Conservation (phyloP, 1,140 invertebrate species). For the Aphelenchoides fujianensis region DNA sequence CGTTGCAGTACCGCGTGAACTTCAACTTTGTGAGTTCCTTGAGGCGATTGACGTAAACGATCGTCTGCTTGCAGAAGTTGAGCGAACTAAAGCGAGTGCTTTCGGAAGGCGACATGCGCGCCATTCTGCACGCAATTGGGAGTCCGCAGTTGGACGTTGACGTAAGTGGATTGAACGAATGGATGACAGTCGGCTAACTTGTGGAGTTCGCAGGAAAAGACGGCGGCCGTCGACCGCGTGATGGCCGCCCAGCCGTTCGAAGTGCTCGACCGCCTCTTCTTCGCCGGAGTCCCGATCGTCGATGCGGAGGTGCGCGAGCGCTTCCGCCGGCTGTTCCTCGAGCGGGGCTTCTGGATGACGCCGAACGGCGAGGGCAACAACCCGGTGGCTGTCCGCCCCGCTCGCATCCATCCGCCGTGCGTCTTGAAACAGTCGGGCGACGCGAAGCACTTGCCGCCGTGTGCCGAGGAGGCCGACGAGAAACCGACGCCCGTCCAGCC, state of each 20-base stretch:
- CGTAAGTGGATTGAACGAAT: constrained; percentile 17
- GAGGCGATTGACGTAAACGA: too few species aligned
- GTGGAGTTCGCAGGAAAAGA: constrained; percentile 41
- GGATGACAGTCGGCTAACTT: not conserved
- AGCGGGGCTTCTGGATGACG: constrained; percentile 19
- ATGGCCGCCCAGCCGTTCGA: constrained; percentile 37
- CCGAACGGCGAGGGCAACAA: not conserved
- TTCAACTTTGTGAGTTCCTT: constrained; percentile 33
- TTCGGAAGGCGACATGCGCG: constrained; percentile 4
- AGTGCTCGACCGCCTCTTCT: constrained; percentile 37
- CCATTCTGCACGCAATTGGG: constrained; percentile 24
- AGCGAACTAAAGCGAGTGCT: constrained; percentile 30
- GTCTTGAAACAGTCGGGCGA: too few species aligned
- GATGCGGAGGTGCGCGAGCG: constrained; percentile 39
- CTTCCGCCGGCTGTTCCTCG: constrained; percentile 38
- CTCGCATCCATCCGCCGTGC: constrained; percentile 1
- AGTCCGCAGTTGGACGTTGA: constrained; percentile 32
- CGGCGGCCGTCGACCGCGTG: constrained; percentile 20
- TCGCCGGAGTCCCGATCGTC: constrained; percentile 35
- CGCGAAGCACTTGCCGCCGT: too few species aligned
- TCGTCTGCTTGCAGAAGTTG: constrained; percentile 40
- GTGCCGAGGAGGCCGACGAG: too few species aligned
- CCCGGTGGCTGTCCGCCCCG: not conserved
- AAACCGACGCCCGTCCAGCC: too few species aligned
- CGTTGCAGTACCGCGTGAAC: constrained; percentile 38